phyloP scores from a whole-genome alignment of 2,888 invertebrate species.

The Xestoiulus laeticollis region DNA sequence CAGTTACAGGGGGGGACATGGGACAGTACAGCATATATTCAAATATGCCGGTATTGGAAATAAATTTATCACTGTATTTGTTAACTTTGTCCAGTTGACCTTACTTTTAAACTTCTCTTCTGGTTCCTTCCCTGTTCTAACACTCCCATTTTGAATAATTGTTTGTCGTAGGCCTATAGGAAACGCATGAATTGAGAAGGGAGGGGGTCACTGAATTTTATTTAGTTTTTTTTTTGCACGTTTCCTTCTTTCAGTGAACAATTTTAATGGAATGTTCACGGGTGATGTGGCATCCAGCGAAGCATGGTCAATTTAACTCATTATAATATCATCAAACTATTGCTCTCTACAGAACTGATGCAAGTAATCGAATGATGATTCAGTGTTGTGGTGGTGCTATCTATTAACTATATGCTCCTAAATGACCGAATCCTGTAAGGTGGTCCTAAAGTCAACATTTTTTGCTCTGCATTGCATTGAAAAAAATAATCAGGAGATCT shows the following conservation, averaged over 20 bases:
- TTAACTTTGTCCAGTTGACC: neutral
- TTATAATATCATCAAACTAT: neutral
- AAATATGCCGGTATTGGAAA: neutral
- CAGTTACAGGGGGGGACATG: too few relatives aligned
- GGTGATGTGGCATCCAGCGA: neutral
- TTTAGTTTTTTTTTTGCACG: neutral
- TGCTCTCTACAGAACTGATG: neutral
- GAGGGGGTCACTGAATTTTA: neutral
- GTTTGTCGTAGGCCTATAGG: conserved; percentile 4
- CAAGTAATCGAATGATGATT: neutral
- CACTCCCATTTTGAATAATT: neutral
- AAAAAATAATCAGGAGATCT: too few relatives aligned
- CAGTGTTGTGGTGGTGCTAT: neutral
- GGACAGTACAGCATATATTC: neutral
- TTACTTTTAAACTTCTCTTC: neutral
- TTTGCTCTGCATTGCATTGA: too few relatives aligned
- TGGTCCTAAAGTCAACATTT: too few relatives aligned
- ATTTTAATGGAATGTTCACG: neutral
- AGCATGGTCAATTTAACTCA: conserved; percentile 28
- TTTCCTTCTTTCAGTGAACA: neutral
- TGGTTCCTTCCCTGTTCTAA: neutral
- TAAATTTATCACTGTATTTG: neutral
- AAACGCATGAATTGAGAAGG: neutral
- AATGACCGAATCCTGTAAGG: too few relatives aligned
- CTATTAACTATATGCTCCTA: too few relatives aligned